Evolutionary conservation across 1,140 invertebrate species (phyloP), one percentile per base, ranked within the genome.

Genomic region (Vanessa tameamea): DNA sequence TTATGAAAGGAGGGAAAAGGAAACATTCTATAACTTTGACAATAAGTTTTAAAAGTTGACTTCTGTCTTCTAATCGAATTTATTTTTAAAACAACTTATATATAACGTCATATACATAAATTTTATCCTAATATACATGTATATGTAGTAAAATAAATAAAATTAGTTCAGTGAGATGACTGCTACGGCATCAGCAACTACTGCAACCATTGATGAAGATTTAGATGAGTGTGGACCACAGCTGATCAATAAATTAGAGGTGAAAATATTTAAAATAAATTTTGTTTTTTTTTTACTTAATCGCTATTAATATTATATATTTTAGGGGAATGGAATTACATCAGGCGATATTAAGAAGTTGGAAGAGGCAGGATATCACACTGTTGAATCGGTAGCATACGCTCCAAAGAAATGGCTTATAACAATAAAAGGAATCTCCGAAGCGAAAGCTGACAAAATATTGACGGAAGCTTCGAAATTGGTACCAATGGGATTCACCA

Each of bases 401-500:
- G 95, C 98, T 3, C 97, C 98, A 0, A 99, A 98, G 85, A 99
- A 99, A 91, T 94, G 95, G 83, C 90, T 99, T 0, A 88, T 99
- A 12, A 89, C 95, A 9, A 98, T 99, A 20, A 99, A 99, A 94
- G 99, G 99, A 3, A 98, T 99, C 64, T 99, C 98, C 72, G 99
- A 99, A 89, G 96, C 96, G 13, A 99, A 99, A 93, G 99, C 98
- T 31, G 99, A 99, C 78, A 99, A 99, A 94, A 96, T 99, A 75
- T 82, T 99, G 68, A 95, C 94, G 61, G 98, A 99, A 94, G 98
- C 98, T 8, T 94, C 95, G 0, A 99, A 99, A 93, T 85, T 99
- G 16, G 97, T 99, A 5, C 97, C 98, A 0, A 98, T 99, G 96
- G 99, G 99, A 0, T 99, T 99, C 86, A 99, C 98, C 47, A 99